Conservation (phyloP, 2,888 invertebrate genomes). For the Andrena hattorfiana region DNA sequence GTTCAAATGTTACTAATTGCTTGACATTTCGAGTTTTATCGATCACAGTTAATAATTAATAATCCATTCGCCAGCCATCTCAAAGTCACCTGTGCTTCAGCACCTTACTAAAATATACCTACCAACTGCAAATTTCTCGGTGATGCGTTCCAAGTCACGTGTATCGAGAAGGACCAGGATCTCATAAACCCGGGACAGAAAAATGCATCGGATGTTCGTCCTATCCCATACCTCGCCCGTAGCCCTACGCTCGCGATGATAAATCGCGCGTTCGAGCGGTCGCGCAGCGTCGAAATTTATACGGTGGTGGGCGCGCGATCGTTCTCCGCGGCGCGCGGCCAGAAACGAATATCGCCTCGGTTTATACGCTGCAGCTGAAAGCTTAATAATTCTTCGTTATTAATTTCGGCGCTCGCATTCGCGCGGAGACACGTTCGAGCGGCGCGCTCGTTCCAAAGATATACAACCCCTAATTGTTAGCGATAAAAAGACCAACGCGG, state of each 20-base stretch:
- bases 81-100: too few species aligned
- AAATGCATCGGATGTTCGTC: too few species aligned
- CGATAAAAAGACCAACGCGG: constrained; percentile 7
- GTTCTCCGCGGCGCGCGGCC: neutral
- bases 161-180: too few species aligned
- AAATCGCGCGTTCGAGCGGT: constrained; percentile 53
- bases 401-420: constrained; percentile 17
- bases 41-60: too few species aligned
- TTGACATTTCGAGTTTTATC: too few species aligned
- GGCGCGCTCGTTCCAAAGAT: neutral
- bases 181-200: too few species aligned
- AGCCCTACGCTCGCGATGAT: constrained; percentile 22
- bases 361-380: constrained; percentile 23
- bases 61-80: too few species aligned
- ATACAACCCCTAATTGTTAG: constrained; percentile 6
- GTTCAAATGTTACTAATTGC: too few species aligned
- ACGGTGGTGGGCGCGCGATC: neutral
- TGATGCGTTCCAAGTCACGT: too few species aligned
- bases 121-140: too few species aligned
- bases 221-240: too few species aligned
- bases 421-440: constrained; percentile 10
- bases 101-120: too few species aligned
- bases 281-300: constrained; percentile 48
- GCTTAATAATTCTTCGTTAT: constrained; percentile 45
- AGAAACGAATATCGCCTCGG: constrained; percentile 6